Evolutionary conservation across 2,888 invertebrate genomes (phyloP).

Genomic region (Pollenia angustigena): DNA sequence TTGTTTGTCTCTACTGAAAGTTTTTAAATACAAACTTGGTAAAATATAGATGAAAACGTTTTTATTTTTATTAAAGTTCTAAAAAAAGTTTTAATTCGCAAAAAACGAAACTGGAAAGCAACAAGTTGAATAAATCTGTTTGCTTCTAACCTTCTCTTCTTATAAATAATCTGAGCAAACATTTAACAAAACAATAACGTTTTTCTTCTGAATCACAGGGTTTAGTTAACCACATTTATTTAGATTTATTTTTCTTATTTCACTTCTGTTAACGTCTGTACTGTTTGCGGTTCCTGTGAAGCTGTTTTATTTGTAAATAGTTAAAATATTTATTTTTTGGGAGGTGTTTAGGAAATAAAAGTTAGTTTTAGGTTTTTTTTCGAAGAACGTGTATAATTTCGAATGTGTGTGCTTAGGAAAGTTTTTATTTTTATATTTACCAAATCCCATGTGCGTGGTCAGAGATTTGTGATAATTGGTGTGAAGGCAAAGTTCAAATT

Average conservation of each 20-base stretch:
- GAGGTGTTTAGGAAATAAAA: constrained; percentile 7
- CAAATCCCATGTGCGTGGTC: constrained; percentile 42
- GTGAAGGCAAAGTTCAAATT: background rate
- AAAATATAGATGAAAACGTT: no score
- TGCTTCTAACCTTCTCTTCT: no score
- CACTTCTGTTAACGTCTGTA: background rate
- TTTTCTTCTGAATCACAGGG: constrained; percentile 24
- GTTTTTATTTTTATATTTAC: constrained; percentile 32
- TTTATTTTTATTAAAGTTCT: no score
- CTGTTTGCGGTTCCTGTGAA: constrained; percentile 2
- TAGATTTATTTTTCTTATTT: background rate
- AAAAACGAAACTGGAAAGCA: no score
- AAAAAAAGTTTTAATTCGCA: no score
- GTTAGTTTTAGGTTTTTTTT: background rate
- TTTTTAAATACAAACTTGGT: no score
- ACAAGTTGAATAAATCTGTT: no score
- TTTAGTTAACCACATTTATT: background rate
- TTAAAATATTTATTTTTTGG: background rate
- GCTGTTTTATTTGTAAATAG: no score
- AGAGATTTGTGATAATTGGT: constrained; percentile 28
- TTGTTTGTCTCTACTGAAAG: no score
- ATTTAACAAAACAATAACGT: background rate
- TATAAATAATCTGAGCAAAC: no score
- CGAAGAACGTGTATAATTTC: background rate
- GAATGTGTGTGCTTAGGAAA: background rate